Percentiles rank a stretch among this genome's conserved stretches.
Evolutionary conservation across 2,113 vertebrate genomes (phyloP).

Genomic region (Pagrus major): DNA sequence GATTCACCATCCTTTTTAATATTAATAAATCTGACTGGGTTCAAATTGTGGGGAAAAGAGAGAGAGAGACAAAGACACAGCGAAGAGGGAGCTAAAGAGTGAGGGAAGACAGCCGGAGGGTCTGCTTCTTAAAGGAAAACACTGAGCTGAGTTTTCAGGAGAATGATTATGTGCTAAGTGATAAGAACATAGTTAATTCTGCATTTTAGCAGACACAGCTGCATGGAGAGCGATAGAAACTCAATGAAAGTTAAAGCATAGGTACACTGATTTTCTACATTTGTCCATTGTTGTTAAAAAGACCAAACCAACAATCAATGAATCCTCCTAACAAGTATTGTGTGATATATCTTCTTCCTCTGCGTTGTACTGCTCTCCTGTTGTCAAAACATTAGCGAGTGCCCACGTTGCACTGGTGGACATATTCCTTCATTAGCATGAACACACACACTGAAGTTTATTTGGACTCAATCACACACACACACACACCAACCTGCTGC

Average conservation of each 20-base stretch:
- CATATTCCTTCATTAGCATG: not conserved
- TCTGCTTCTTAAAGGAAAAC: constrained; percentile 3
- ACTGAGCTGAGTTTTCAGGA: not conserved
- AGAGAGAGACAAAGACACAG: not conserved
- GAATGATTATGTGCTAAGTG: not conserved
- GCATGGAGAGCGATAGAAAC: not conserved
- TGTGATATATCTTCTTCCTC: too few species aligned
- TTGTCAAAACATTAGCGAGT: not conserved
- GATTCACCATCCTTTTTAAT: constrained; percentile 34
- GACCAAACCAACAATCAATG: too few species aligned
- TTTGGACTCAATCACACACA: not conserved
- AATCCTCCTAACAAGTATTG: too few species aligned
- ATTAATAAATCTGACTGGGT: constrained; percentile 47
- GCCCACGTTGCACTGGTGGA: too few species aligned
- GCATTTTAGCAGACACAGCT: not conserved
- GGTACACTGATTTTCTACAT: not conserved
- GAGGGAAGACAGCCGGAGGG: constrained; percentile 2
- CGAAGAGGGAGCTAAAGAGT: not conserved
- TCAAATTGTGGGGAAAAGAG: constrained; percentile 33
- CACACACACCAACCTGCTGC: not conserved
- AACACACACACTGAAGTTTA: not conserved
- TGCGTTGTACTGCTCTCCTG: not conserved
- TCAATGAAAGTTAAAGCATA: not conserved
- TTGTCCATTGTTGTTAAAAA: not conserved
- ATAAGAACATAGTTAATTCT: constrained; percentile 2